phyloP scores from a whole-genome alignment of 2,797 vertebrate species.

The Artibeus lituratus region DNA sequence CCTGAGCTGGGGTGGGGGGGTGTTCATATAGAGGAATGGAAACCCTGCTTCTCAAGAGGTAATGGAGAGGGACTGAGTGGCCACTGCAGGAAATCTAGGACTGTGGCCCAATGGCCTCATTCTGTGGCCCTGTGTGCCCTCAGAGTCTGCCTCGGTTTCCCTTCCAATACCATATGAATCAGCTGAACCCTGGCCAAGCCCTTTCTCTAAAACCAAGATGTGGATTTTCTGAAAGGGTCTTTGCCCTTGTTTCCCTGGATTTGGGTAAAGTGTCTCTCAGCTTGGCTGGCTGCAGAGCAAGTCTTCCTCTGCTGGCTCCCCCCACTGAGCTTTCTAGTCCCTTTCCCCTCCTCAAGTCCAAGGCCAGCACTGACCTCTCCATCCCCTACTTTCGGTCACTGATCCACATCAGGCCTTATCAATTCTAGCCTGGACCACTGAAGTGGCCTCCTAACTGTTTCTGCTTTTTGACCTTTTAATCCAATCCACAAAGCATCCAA shows the following conservation, averaged over 20 bases:
- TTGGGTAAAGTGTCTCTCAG: not conserved
- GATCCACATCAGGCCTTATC: not conserved
- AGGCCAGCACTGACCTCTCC: not conserved
- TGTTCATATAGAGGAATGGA: not conserved
- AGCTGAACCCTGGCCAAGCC: not conserved
- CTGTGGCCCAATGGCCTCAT: not conserved
- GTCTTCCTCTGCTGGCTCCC: not conserved
- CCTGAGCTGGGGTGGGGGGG: not conserved
- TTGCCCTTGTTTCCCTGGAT: not conserved
- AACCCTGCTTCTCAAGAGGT: not conserved
- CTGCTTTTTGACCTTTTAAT: not conserved
- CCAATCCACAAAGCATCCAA: not conserved
- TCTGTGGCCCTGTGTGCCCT: not conserved
- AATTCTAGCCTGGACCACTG: not conserved
- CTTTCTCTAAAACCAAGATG: not conserved
- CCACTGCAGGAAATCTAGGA: not conserved
- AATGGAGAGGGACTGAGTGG: not conserved
- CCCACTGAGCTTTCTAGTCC: not conserved
- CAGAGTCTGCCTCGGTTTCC: not conserved
- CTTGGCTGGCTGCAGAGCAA: not conserved
- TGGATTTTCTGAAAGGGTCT: constrained; percentile 20
- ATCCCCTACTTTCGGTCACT: not conserved
- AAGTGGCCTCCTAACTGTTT: not conserved
- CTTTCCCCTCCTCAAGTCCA: not conserved
- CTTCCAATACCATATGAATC: not conserved